A percentile compares a stretch with the other conserved stretches of the same genome.
phyloP scores from a whole-genome alignment of 2,113 vertebrate species.

The Telmatochromis bifrenatus region DNA sequence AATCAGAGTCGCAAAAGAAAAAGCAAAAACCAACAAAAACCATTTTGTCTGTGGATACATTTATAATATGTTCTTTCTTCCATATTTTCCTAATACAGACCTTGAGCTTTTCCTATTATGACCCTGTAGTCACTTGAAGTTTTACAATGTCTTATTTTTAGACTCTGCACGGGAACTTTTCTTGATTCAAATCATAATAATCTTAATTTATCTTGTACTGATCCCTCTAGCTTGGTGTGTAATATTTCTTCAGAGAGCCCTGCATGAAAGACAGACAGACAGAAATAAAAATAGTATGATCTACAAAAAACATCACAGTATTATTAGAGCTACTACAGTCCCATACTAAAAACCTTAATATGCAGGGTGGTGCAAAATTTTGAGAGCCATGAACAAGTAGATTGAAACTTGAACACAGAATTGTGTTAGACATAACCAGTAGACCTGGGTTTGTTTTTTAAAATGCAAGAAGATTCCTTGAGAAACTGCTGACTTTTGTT shows the following conservation, averaged over 20 bases:
- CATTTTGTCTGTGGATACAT: neutral
- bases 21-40: fast-evolving
- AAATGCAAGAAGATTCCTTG: neutral
- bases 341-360: neutral
- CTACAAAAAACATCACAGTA: neutral
- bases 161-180: neutral
- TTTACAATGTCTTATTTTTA: neutral
- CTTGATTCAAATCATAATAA: fast-evolving
- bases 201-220: neutral
- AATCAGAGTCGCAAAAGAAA: neutral
- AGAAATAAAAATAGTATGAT: neutral
- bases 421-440: neutral
- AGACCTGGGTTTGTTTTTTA: neutral
- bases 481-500: neutral
- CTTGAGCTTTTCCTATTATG: neutral
- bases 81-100: neutral
- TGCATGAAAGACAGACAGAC: neutral
- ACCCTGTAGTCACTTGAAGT: neutral
- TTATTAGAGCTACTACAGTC: neutral
- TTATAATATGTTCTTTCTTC: neutral
- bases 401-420: neutral
- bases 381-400: neutral
- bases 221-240: neutral
- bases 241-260: neutral
- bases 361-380: neutral